phyloP scores from a whole-genome alignment of 2,797 vertebrate genomes.

The Hoplostethus atlanticus region DNA sequence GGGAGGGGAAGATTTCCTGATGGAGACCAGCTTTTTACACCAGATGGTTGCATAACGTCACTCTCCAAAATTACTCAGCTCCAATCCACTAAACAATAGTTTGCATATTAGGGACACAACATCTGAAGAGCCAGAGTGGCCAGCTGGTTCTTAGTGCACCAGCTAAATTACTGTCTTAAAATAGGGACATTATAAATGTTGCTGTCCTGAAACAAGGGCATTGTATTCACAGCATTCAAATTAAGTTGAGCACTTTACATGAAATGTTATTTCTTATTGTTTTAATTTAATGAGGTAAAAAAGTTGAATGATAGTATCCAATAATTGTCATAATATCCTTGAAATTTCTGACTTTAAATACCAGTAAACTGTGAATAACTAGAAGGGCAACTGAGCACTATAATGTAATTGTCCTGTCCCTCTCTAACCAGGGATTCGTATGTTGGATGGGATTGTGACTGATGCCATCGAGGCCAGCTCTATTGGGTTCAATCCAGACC shows the following conservation, averaged over 20 bases:
- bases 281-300: neutral
- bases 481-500: constrained; percentile 95
- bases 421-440: constrained; percentile 88
- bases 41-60: constrained; percentile 56
- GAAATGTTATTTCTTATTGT: neutral
- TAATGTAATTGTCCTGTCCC: neutral
- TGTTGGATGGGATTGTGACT: constrained; percentile 97
- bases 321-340: neutral
- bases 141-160: constrained; percentile 29
- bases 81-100: constrained; percentile 28
- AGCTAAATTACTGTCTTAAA: constrained; percentile 13
- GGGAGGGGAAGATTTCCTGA: constrained; percentile 28
- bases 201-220: neutral
- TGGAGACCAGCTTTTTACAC: constrained; percentile 35
- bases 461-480: constrained; percentile 98
- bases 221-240: neutral
- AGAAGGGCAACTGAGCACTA: neutral
- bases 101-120: constrained; percentile 20
- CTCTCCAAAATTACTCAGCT: constrained; percentile 51
- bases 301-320: neutral
- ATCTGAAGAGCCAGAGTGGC: constrained; percentile 2
- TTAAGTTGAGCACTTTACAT: neutral
- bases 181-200: neutral
- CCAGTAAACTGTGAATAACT: neutral
- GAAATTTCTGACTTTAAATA: constrained; percentile 1